Base-by-base conservation (phyloP, 2,888 invertebrate species). In the Drosophila cracens region DNA sequence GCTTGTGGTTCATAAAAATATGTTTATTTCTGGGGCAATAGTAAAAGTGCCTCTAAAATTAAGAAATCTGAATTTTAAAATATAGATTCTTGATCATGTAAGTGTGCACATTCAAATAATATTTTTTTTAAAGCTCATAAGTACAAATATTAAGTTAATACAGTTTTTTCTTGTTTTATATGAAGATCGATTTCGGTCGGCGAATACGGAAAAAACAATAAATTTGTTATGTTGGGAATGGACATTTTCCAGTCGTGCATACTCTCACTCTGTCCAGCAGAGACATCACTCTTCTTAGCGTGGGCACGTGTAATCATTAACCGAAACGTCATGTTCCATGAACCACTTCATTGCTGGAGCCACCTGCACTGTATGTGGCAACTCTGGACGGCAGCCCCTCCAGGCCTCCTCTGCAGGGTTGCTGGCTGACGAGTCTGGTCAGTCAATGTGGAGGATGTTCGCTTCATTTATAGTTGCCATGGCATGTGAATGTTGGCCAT, bases 251-350 rank as follows among this genome's bases (percentile, higher is more conserved):
- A 16, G 31, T 43, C 43, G 57, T 6, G 10, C 18, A 54, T 7
- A 16, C 10, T 21, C 16, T n/a, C 36, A 10, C 3, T 31, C n/a
- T 29, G 2, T n/a, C 16, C 1, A 38, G 7, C 27, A 16, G 16
- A 4, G 46, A 8, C 25, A 27, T 46, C 16, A 27, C 29, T 27
- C 53, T 31, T 43, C 46, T 33, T 38, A 49, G 67, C 81, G 56
- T 89, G 79, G 67, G 76, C 68, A 83, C 75, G 79, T 84, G 83
- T 87, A 87, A 89, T 87, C 86, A 81, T 85, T 84, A 66, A 56
- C 81, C 73, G 61, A 70, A 63, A 46, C 72, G 69, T 61, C 81
- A 51, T 70, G 79, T 57, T 67, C 82, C 58, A 84, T 76, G 83
- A 66, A 70, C 78, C 80, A 89, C 88, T 85, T 85, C 73, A 82